phyloP scores from a whole-genome alignment of 2,888 invertebrate species.

The Trichopria drosophilae region DNA sequence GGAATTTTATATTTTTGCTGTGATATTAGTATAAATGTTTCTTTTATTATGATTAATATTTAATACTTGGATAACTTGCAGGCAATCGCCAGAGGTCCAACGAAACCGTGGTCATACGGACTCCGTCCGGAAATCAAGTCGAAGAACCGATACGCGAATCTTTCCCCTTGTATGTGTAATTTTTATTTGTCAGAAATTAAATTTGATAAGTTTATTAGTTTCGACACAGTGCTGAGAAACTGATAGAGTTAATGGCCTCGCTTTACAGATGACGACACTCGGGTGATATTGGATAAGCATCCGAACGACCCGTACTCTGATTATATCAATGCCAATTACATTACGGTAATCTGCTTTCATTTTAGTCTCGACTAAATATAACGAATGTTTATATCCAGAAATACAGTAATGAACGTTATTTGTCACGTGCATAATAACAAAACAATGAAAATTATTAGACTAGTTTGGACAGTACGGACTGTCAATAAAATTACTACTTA shows the following conservation, averaged over 20 bases:
- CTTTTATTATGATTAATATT: neutral
- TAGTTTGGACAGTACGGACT: too few species aligned
- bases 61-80: slow-evolving; percentile 35
- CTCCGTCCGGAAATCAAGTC: slow-evolving; percentile 54
- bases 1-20: too few species aligned
- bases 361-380: neutral
- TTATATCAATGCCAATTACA: slow-evolving; percentile 63
- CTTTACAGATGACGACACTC: slow-evolving; percentile 60
- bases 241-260: too few species aligned
- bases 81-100: slow-evolving; percentile 56
- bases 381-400: neutral
- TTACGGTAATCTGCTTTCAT: slow-evolving; percentile 50
- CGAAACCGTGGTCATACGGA: slow-evolving; percentile 55
- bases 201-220: neutral
- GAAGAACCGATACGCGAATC: slow-evolving; percentile 60
- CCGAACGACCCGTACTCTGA: slow-evolving; percentile 56
- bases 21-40: neutral
- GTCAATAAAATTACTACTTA: too few species aligned
- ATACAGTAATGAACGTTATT: too few species aligned
- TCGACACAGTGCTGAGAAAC: neutral
- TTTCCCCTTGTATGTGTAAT: slow-evolving; percentile 58
- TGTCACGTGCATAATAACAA: too few species aligned
- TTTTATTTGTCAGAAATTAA: too few species aligned
- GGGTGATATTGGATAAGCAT: slow-evolving; percentile 57
- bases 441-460: too few species aligned